These are phyloP conservation scores for Falco punctatus DNA, from an alignment of 2,113 vertebrate genomes.

Conservation along the genomic window DNA sequence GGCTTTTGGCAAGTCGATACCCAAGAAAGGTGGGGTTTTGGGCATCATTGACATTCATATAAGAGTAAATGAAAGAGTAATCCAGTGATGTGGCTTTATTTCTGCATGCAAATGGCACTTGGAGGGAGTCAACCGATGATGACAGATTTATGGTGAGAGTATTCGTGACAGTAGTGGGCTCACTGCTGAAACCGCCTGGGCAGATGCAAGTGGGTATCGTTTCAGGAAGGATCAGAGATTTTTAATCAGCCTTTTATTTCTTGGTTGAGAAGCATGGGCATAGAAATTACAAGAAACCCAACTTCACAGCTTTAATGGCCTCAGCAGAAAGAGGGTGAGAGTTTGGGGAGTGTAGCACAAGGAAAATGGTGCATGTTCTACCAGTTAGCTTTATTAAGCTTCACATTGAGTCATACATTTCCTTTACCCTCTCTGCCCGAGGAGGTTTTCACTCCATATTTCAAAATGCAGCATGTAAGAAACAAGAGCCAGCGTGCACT, in stretches of 20 bases:
- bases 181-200: constrained; percentile 39
- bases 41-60: background rate
- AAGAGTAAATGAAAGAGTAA: constrained; percentile 22
- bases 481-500: background rate
- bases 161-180: background rate
- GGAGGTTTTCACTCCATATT: constrained; percentile 19
- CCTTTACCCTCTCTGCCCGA: background rate
- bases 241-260: constrained; percentile 20
- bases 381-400: constrained; percentile 58
- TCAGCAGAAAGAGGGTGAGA: constrained; percentile 38
- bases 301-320: background rate
- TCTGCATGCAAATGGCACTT: constrained; percentile 28
- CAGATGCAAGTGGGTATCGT: constrained; percentile 36
- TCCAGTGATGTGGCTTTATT: background rate
- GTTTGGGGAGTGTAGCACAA: background rate
- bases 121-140: constrained; percentile 38
- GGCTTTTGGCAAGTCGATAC: background rate
- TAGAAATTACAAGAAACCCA: constrained; percentile 31
- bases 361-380: constrained; percentile 27
- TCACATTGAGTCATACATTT: constrained; percentile 14
- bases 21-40: background rate
- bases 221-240: constrained; percentile 66
- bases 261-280: constrained; percentile 28
- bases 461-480: background rate
- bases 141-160: constrained; percentile 60